Evolutionary conservation across 2,888 invertebrate genomes (phyloP).

Genomic region (Pheosia tremula): DNA sequence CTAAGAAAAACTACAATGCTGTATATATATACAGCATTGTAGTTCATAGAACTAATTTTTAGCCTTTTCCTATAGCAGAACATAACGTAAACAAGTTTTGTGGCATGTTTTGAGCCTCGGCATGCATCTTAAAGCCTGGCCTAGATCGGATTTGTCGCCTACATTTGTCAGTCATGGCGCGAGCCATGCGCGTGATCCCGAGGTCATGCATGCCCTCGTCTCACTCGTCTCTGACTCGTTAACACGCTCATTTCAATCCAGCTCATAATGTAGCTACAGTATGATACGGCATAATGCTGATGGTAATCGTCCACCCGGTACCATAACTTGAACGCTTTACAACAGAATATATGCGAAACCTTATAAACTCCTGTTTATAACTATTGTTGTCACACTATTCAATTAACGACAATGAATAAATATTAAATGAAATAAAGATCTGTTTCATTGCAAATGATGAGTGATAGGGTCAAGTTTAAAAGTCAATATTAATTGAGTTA

Average conservation of each 20-base stretch:
- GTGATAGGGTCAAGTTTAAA: background rate
- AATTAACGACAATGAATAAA: background rate
- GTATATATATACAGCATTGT: too few species aligned
- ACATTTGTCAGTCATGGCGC: conserved; percentile 52
- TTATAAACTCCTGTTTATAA: background rate
- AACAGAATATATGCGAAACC: background rate
- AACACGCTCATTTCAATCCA: conserved; percentile 59
- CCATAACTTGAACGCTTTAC: conserved; percentile 13
- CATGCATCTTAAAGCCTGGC: conserved; percentile 37
- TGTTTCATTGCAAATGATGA: background rate
- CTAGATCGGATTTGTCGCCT: conserved; percentile 55
- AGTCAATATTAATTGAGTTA: conserved; percentile 14
- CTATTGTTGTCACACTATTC: background rate
- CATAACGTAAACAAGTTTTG: conserved; percentile 21
- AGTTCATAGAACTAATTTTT: too few species aligned
- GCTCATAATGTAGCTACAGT: conserved; percentile 43
- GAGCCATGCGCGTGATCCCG: conserved; percentile 63
- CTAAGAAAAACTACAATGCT: too few species aligned
- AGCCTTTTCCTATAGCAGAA: too few species aligned
- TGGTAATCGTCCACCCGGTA: conserved; percentile 38
- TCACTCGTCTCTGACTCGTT: conserved; percentile 63
- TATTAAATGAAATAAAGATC: too few species aligned
- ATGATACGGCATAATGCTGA: conserved; percentile 44
- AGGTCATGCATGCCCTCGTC: conserved; percentile 60
- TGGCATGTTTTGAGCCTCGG: conserved; percentile 15